Percentiles rank a stretch among this genome's conserved stretches.
These are phyloP conservation scores for Elaeidobius kamerunicus DNA, from an alignment of 2,888 invertebrate genomes.

Conservation along the genomic window DNA sequence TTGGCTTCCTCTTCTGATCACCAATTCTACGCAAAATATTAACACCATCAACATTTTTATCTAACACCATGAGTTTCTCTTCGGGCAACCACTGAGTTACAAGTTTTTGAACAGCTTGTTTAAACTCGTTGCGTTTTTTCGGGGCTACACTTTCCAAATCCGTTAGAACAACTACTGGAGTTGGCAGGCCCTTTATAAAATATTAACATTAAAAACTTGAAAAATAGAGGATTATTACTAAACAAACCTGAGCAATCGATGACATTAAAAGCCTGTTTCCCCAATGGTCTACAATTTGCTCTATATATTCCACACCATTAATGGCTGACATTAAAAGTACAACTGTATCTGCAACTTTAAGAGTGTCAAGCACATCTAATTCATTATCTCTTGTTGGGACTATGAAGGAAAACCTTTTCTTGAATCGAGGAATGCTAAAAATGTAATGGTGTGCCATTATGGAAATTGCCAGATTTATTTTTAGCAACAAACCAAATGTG, in stretches of 20 bases:
- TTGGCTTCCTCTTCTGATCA: constrained; percentile 72
- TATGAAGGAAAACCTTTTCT: constrained; percentile 83
- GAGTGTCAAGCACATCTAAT: constrained; percentile 71
- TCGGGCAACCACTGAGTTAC: constrained; percentile 75
- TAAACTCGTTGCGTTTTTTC: constrained; percentile 68
- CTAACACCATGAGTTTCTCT: constrained; percentile 76
- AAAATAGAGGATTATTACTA: constrained; percentile 5
- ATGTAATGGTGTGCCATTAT: too few relatives aligned
- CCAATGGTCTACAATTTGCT: constrained; percentile 74
- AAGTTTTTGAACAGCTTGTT: constrained; percentile 61
- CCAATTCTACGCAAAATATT: constrained; percentile 72
- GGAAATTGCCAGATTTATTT: too few relatives aligned
- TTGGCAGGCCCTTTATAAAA: constrained; percentile 61
- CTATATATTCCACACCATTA: constrained; percentile 51
- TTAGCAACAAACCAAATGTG: constrained; percentile 66
- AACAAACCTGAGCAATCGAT: constrained; percentile 67
- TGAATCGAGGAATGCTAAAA: constrained; percentile 76
- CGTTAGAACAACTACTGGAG: constrained; percentile 70
- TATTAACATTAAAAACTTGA: background rate
- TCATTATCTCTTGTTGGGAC: constrained; percentile 70
- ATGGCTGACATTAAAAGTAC: constrained; percentile 73
- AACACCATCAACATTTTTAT: constrained; percentile 71
- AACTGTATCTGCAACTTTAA: constrained; percentile 84
- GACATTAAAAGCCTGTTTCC: constrained; percentile 75
- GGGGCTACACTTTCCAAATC: constrained; percentile 71